Evolutionary conservation across 1,140 invertebrate genomes (phyloP), one percentile per base, ranked within the genome.

Genomic region (Hyles vespertilio): DNA sequence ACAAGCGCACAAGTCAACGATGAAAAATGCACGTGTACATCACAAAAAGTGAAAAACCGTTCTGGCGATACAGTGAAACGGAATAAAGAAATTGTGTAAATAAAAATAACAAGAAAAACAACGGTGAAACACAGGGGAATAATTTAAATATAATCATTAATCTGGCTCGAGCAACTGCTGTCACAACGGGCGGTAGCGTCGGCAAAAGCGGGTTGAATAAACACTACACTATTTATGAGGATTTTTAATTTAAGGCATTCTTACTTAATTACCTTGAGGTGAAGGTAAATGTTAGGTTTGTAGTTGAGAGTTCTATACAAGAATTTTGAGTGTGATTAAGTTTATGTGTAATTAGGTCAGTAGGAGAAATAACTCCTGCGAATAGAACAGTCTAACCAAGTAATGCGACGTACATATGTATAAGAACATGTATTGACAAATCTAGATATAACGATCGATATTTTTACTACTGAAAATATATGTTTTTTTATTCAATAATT

Each of bases 131-230:
- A 77, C 57, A 68, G 56, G 59, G 61, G 71, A 69, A 81, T 81
- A 82, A 84, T 86, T 87, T 86, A 84, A 87, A 84, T 83, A 86
- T 77, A 81, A 76, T 75, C 79, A 85, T 86, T 85, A 84, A 84
- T 87, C 79, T 79, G 69, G 67, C 70, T 74, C 70, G 67, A 68
- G 61, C 73, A 68, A 22, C 62, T 57, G 64, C 70, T 81, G 81
- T 84, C 77, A 77, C 77, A 63, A 43, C 59, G 48, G 32, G 11
- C 32, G 36, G 78, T 72, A 85, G 51, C 62, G 81, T 74, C 63
- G 40, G 70, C 79, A 82, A 77, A 36, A 60, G 22, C 40, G 45
- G 51, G 65, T 7, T n/a, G n/a, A 48, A 48, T 11, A 5, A 48
- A 48, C 22, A 4, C 46, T 22, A n/a, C 5, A 48, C 12, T 48